phyloP scores from a whole-genome alignment of 2,113 vertebrate genomes.

The Misgurnus mizolepis region DNA sequence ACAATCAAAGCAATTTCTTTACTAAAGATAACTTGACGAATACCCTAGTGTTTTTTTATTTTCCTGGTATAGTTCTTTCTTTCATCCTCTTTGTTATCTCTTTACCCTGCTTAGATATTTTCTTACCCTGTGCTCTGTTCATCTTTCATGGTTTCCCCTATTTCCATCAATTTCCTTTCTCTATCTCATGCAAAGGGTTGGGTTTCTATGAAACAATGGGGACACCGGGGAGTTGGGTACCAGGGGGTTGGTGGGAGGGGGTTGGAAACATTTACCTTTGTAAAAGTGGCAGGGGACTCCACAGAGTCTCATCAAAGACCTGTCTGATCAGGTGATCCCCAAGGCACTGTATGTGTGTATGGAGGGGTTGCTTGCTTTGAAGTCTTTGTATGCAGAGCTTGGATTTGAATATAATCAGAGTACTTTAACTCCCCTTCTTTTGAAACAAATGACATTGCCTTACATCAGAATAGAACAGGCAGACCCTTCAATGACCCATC shows the following conservation, averaged over 20 bases:
- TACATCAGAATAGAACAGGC: constrained; percentile 29
- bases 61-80: background rate
- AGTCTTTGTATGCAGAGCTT: constrained; percentile 51
- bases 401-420: constrained; percentile 54
- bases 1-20: background rate
- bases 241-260: constrained; percentile 28
- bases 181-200: constrained; percentile 55
- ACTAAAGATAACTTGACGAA: background rate
- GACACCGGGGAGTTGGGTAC: constrained; percentile 19
- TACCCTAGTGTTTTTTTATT: background rate
- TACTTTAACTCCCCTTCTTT: constrained; percentile 40
- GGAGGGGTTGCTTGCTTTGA: constrained; percentile 42
- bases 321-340: constrained; percentile 34
- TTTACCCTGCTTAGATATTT: constrained; percentile 25
- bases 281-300: constrained; percentile 34
- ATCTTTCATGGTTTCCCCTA: constrained; percentile 13
- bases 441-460: constrained; percentile 50
- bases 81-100: constrained; percentile 23
- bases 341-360: constrained; percentile 27
- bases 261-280: constrained; percentile 32
- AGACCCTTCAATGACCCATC: constrained; percentile 39
- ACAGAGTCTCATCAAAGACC: constrained; percentile 39
- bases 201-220: constrained; percentile 49
- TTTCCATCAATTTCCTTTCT: constrained; percentile 47
- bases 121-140: constrained; percentile 39